Evolutionary conservation across 1,140 invertebrate genomes (phyloP).

Genomic region (Solenopsis invicta): DNA sequence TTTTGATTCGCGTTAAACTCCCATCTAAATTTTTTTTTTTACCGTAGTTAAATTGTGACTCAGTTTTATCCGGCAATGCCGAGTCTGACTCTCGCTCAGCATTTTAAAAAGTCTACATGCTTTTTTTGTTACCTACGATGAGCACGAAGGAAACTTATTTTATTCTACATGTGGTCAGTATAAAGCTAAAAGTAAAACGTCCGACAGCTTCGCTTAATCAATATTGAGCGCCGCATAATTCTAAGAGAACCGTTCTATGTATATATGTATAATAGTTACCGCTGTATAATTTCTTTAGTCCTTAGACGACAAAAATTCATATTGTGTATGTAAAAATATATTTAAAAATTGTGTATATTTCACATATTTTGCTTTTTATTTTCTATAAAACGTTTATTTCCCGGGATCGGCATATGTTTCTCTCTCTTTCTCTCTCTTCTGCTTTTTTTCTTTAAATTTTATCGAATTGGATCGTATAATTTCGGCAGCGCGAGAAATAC

Average conservation of each 20-base stretch:
- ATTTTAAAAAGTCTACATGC: slow-evolving; percentile 9
- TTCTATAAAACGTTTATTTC: slow-evolving; percentile 68
- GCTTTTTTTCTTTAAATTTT: not conserved
- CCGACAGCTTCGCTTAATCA: slow-evolving; percentile 41
- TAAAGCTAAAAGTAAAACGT: slow-evolving; percentile 45
- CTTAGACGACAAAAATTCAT: slow-evolving; percentile 58
- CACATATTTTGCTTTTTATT: slow-evolving; percentile 50
- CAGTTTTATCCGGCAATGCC: not conserved
- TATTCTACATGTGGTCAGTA: slow-evolving; percentile 52
- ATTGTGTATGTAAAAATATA: slow-evolving; percentile 72
- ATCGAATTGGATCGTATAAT: not conserved
- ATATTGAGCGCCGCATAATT: slow-evolving; percentile 50
- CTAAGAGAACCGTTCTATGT: slow-evolving; percentile 53
- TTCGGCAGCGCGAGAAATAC: not conserved
- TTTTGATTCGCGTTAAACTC: not conserved
- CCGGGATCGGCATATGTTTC: not conserved
- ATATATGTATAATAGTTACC: slow-evolving; percentile 63
- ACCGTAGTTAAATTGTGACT: slow-evolving; percentile 13
- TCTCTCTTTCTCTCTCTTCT: slow-evolving; percentile 24
- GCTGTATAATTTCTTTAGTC: slow-evolving; percentile 46
- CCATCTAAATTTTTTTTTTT: not conserved
- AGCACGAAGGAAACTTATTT: slow-evolving; percentile 57
- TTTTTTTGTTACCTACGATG: slow-evolving; percentile 36
- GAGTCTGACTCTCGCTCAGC: slow-evolving; percentile 24
- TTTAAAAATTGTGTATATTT: slow-evolving; percentile 67